Evolutionary conservation across 2,888 invertebrate species (phyloP).

Genomic region (Mantis religiosa): DNA sequence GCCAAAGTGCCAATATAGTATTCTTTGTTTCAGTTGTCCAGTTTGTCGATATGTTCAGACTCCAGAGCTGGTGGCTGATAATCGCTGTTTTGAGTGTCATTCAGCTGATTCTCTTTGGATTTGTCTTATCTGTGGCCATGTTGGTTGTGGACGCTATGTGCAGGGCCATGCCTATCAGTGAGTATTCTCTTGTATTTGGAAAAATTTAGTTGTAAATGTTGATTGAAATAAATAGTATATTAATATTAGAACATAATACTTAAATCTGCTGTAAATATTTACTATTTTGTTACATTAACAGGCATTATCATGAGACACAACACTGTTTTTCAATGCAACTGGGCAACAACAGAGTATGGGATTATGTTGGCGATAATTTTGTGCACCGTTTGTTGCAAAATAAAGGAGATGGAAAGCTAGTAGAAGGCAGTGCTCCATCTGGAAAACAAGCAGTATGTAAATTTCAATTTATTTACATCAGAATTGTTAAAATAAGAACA

Average conservation of each 20-base stretch:
- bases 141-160: constrained; percentile 92
- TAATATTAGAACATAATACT: not conserved
- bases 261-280: not conserved
- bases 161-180: constrained; percentile 84
- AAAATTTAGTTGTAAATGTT: not conserved
- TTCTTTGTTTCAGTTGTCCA: constrained; percentile 70
- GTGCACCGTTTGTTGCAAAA: constrained; percentile 94
- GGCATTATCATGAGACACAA: constrained; percentile 90
- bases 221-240: too few relatives aligned
- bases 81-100: constrained; percentile 66
- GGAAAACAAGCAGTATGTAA: constrained; percentile 17
- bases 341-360: constrained; percentile 97
- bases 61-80: constrained; percentile 69
- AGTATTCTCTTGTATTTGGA: constrained; percentile 24
- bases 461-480: not conserved
- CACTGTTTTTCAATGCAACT: constrained; percentile 97
- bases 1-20: too few relatives aligned
- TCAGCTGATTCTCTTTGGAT: constrained; percentile 89
- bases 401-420: constrained; percentile 93
- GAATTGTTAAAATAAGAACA: not conserved
- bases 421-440: constrained; percentile 59
- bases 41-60: constrained; percentile 90
- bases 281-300: constrained; percentile 38
- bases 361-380: constrained; percentile 97
- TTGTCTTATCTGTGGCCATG: constrained; percentile 96